Evolutionary conservation across 2,113 vertebrate species (phyloP).

Genomic region (Potamarius usumacintae): DNA sequence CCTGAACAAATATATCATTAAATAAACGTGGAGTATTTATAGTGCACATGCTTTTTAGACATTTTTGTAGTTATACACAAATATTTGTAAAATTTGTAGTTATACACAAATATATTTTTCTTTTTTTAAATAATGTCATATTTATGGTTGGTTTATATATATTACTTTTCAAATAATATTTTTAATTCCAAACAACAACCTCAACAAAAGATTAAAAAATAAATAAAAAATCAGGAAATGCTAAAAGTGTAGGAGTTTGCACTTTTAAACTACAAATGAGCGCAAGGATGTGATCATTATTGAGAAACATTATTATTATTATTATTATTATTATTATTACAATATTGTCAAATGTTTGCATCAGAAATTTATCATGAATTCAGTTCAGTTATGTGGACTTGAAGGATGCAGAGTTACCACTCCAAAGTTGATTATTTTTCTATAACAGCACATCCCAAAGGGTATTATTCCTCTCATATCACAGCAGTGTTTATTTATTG

Average conservation of each 20-base stretch:
- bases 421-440: too few species aligned
- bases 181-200: background rate
- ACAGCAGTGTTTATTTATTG: background rate
- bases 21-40: background rate
- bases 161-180: background rate
- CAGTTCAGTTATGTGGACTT: too few species aligned
- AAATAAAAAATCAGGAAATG: background rate
- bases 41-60: background rate
- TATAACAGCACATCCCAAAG: background rate
- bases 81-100: too few species aligned
- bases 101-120: background rate
- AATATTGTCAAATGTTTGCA: background rate
- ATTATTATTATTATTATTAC: too few species aligned
- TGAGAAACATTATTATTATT: too few species aligned
- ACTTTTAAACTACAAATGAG: background rate
- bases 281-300: background rate
- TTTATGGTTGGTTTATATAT: background rate
- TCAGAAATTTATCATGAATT: too few species aligned
- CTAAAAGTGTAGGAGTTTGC: background rate
- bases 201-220: background rate
- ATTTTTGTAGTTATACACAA: background rate
- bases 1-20: background rate
- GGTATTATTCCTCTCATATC: background rate
- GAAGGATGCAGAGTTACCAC: too few species aligned
- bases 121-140: background rate